A percentile compares a stretch with the other conserved stretches of the same genome.
Evolutionary conservation across 2,113 vertebrate genomes (phyloP).

Genomic region (Panthera tigris): DNA sequence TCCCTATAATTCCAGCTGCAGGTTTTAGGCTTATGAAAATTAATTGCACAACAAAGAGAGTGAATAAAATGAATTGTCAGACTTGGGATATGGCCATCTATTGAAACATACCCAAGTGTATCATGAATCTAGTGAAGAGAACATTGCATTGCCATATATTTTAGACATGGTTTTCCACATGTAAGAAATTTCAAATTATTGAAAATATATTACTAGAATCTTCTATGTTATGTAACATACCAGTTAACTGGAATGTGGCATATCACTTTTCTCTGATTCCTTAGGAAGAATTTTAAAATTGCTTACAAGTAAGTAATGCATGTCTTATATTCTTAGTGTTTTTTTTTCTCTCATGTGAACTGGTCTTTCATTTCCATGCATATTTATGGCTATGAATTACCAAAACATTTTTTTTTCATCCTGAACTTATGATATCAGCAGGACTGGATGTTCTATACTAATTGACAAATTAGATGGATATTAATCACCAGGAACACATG

Average conservation of each 20-base stretch:
- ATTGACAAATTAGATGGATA: conserved; percentile 69
- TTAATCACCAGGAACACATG: conserved; percentile 72
- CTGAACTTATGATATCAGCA: conserved; percentile 52
- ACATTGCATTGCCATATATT: not conserved
- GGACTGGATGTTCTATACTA: conserved; percentile 74
- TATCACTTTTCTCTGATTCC: not conserved
- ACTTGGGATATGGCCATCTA: not conserved
- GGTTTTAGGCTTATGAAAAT: conserved; percentile 14
- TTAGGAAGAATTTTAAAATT: not conserved
- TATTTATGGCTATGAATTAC: conserved; percentile 59
- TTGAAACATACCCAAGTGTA: not conserved
- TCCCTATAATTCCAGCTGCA: not conserved
- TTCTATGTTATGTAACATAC: not conserved
- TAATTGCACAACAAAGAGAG: not conserved
- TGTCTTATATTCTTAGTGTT: not conserved
- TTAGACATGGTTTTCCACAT: not conserved
- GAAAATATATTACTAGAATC: not conserved
- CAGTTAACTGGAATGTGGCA: not conserved
- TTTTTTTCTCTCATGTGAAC: conserved; percentile 12
- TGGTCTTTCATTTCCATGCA: conserved; percentile 32
- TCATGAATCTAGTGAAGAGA: not conserved
- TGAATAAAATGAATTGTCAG: conserved; percentile 4
- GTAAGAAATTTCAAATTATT: conserved; percentile 21
- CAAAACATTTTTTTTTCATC: conserved; percentile 49
- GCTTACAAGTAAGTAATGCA: not conserved